These are phyloP conservation scores for Lycocorax pyrrhopterus DNA, from an alignment of 2,113 vertebrate species.

Conservation along the genomic window DNA sequence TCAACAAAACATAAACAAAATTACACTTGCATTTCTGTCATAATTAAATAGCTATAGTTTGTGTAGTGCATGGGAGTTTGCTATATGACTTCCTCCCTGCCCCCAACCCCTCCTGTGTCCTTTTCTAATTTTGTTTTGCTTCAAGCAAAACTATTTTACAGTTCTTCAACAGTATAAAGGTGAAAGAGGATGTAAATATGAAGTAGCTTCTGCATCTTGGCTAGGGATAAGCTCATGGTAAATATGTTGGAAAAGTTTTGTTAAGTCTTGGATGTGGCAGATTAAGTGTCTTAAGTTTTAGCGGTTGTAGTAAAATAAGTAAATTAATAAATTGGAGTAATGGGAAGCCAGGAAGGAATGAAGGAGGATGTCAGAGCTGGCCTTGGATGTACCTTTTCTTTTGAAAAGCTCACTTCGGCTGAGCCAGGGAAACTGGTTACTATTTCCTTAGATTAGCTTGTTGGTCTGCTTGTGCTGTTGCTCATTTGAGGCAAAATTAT, in stretches of 20 bases:
- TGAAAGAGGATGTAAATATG: not conserved
- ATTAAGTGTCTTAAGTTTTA: not conserved
- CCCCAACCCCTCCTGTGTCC: not conserved
- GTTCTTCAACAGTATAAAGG: not conserved
- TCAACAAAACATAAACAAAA: not conserved
- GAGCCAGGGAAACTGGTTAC: not conserved
- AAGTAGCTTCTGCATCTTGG: not conserved
- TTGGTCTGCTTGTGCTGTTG: not conserved
- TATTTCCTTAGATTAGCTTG: not conserved
- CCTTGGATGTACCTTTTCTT: not conserved
- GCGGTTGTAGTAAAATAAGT: not conserved
- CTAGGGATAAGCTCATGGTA: not conserved
- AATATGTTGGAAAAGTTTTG: not conserved
- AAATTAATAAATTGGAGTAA: not conserved
- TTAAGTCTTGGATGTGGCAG: not conserved
- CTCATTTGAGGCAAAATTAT: constrained; percentile 6
- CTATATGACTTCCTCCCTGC: not conserved
- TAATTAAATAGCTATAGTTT: not conserved
- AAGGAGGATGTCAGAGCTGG: not conserved
- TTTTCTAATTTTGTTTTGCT: not conserved
- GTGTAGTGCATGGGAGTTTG: not conserved
- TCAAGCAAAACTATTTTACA: not conserved
- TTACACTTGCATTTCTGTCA: not conserved
- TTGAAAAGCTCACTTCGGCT: not conserved
- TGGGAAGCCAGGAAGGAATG: not conserved